Base-by-base conservation (phyloP, 2,113 vertebrate species). In the Myiopsitta monachus region DNA sequence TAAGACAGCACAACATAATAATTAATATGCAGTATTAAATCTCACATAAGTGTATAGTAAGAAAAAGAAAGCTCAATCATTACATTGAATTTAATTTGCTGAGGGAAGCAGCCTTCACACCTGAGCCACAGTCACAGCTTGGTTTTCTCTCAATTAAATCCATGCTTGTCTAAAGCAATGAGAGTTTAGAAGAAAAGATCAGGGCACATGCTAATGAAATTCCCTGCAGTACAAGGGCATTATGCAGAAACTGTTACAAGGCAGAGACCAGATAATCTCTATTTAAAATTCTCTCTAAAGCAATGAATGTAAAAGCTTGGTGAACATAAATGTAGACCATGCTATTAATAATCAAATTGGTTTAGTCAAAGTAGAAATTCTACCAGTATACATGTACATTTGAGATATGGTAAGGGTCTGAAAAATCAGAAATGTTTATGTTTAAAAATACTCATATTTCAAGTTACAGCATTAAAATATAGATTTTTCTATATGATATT, bases 141-240 rank as follows among this genome's bases (percentile, higher is more conserved):
- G 97, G 89, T 94, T 96, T 98, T 97, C 96, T 97, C 95, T 98
- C 98, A 97, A 96, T 98, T 98, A 98, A 97, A 97, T 90, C 92
- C 77, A 92, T 94, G 96, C 94, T 97, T 97, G 92, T 98, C 96
- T 95, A 96, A 97, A 97, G 96, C 96, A 95, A 93, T 94, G 95
- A 97, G 94, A 62, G 62, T 94, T 95, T 96, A 78, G 96, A 95
- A 96, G 96, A 97, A 91, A 93, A 96, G 96, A 97, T 94, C 96
- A 97, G 97, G 94, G 85, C 83, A 89, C 94, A 73, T 74, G 87
- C 92, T 98, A 97, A 97, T 97, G 96, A 97, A 97, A 97, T 94
- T 95, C 93, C 96, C 96, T 73, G 80, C 85, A 96, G 97, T 97
- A 97, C 87, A 95, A 97, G 96, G 95, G 30, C 90, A 94, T 94